Conservation (phyloP, 2,888 invertebrate genomes). For the Rhogogaster chlorosoma region DNA sequence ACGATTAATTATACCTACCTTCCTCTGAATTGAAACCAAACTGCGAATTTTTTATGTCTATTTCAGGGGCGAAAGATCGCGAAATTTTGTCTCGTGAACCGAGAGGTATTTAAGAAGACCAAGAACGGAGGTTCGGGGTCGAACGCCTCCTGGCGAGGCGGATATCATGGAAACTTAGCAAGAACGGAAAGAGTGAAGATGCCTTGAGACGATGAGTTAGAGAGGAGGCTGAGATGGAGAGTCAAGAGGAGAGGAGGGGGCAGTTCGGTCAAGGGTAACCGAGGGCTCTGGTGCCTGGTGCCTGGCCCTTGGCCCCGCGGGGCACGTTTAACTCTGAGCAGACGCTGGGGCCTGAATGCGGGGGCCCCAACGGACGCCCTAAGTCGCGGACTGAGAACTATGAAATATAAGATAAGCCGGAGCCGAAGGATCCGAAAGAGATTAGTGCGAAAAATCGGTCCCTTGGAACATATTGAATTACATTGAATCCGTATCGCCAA, state of each 20-base stretch:
- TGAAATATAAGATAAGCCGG: background rate
- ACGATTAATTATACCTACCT: background rate
- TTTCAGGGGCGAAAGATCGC: background rate
- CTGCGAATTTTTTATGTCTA: background rate
- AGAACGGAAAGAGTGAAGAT: constrained; percentile 45
- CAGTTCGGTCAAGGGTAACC: constrained; percentile 63
- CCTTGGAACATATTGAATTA: constrained; percentile 1
- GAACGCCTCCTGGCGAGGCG: constrained; percentile 57
- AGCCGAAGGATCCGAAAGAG: background rate
- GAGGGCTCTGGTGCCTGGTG: constrained; percentile 45
- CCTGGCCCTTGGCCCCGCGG: constrained; percentile 53
- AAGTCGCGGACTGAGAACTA: constrained; percentile 13
- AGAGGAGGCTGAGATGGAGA: constrained; percentile 11
- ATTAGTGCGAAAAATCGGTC: constrained; percentile 20
- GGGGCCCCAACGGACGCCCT: background rate
- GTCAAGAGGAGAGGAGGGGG: constrained; percentile 35
- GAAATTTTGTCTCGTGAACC: background rate
- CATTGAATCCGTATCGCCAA: background rate
- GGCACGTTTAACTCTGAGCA: constrained; percentile 47
- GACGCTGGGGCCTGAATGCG: constrained; percentile 40
- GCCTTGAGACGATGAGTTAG: constrained; percentile 21
- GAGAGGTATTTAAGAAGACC: background rate
- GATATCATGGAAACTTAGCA: constrained; percentile 46
- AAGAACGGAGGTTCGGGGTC: constrained; percentile 59
- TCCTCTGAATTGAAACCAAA: background rate